phyloP scores from a whole-genome alignment of 2,113 vertebrate genomes.

The Salminus brasiliensis region DNA sequence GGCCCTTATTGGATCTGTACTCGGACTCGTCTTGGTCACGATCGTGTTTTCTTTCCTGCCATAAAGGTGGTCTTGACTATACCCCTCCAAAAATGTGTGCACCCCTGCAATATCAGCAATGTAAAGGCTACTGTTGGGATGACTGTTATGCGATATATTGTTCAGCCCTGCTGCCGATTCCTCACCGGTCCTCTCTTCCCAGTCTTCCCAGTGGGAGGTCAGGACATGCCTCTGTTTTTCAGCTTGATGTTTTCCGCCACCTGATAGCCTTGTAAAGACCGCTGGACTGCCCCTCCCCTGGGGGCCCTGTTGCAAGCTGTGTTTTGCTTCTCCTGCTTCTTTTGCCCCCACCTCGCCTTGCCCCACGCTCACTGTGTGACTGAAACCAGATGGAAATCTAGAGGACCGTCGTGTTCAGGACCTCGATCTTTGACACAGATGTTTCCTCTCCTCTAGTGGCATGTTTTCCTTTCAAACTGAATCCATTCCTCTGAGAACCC shows the following conservation, averaged over 20 bases:
- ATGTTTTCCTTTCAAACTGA: slow-evolving; percentile 63
- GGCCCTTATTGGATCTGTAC: too few species aligned
- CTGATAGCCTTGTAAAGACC: slow-evolving; percentile 64
- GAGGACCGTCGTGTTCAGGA: slow-evolving; percentile 36
- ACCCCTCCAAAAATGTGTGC: too few species aligned
- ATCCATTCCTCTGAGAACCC: slow-evolving; percentile 27
- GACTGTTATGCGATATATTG: background rate
- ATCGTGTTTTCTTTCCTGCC: too few species aligned
- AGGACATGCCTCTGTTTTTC: slow-evolving; percentile 6
- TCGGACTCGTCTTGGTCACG: too few species aligned
- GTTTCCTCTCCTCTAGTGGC: slow-evolving; percentile 57
- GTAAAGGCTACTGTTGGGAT: background rate
- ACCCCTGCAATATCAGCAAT: too few species aligned
- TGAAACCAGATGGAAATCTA: slow-evolving; percentile 56
- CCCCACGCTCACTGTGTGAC: background rate
- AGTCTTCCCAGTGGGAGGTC: slow-evolving; percentile 14
- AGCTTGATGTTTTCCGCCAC: slow-evolving; percentile 53
- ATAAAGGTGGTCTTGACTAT: too few species aligned
- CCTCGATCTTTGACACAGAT: slow-evolving; percentile 58
- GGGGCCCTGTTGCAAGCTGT: slow-evolving; percentile 44
- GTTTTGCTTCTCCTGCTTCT: slow-evolving; percentile 12
- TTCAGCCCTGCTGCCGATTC: background rate
- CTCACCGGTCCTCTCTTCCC: too few species aligned
- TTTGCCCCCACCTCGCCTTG: slow-evolving; percentile 9
- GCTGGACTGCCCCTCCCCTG: slow-evolving; percentile 33